Percentiles rank a stretch among this genome's conserved stretches.
Conservation (phyloP, 2,113 vertebrate species). For the Neolamprologus ventralis region DNA sequence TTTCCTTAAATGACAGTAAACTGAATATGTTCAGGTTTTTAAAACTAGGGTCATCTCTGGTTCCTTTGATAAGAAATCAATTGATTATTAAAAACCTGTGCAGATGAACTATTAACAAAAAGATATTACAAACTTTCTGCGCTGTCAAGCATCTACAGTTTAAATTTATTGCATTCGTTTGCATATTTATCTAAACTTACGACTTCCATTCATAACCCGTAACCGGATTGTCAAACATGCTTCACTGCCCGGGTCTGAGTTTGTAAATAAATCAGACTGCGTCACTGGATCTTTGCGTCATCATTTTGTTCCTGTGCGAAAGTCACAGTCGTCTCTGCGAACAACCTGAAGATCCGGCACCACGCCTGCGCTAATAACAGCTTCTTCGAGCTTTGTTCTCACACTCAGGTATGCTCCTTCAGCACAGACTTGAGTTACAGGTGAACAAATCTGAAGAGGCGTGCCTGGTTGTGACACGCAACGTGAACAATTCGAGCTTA, state of each 20-base stretch:
- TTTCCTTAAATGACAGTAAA: background rate
- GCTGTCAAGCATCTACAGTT: background rate
- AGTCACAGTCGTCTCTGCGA: background rate
- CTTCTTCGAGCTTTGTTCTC: background rate
- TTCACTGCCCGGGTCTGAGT: background rate
- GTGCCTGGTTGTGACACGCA: background rate
- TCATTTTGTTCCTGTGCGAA: background rate
- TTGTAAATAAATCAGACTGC: background rate
- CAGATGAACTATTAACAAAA: background rate
- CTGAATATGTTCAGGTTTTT: background rate
- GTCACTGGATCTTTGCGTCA: background rate
- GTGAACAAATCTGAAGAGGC: background rate
- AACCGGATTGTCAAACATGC: background rate
- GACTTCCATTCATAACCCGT: background rate
- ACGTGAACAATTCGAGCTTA: background rate
- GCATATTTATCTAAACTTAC: background rate
- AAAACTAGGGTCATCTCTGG: background rate
- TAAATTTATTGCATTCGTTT: background rate
- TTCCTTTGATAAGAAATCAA: background rate
- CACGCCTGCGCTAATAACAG: conserved; percentile 10
- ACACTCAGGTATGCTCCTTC: background rate
- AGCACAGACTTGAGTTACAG: background rate
- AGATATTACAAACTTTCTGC: background rate
- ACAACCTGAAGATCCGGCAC: conserved; percentile 34
- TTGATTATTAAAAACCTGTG: background rate